Percentiles rank a stretch among this genome's conserved stretches.
Evolutionary conservation across 2,888 invertebrate genomes (phyloP).

Genomic region (Xylota segnis): DNA sequence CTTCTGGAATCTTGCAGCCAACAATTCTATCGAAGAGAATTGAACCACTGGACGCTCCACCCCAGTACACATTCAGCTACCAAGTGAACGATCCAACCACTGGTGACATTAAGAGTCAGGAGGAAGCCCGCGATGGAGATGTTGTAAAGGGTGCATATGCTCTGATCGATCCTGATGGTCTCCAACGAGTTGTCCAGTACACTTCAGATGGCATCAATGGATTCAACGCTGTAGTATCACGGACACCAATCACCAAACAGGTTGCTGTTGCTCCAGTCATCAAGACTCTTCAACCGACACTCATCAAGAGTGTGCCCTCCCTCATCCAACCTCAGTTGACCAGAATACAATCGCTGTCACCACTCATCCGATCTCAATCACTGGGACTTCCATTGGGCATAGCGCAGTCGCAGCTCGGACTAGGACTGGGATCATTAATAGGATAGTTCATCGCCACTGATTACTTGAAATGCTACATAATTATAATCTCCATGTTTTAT

Average conservation of each 20-base stretch:
- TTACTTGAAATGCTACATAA: neutral
- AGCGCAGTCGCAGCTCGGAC: too few species aligned
- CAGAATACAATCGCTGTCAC: neutral
- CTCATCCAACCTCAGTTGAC: constrained; percentile 14
- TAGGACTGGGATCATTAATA: neutral
- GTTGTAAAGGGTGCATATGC: constrained; percentile 85
- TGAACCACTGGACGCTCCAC: constrained; percentile 76
- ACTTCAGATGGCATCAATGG: constrained; percentile 78
- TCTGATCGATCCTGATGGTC: constrained; percentile 85
- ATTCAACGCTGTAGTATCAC: constrained; percentile 57
- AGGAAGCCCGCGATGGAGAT: constrained; percentile 85
- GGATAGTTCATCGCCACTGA: neutral
- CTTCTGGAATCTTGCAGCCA: constrained; percentile 42
- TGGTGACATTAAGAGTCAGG: constrained; percentile 85
- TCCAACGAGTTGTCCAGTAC: constrained; percentile 85
- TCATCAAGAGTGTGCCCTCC: constrained; percentile 36
- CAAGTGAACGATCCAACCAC: constrained; percentile 84
- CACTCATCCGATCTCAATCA: neutral
- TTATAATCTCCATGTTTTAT: neutral
- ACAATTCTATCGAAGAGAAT: constrained; percentile 44
- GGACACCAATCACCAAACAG: constrained; percentile 45
- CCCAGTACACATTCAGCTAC: constrained; percentile 83
- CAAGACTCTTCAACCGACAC: constrained; percentile 39
- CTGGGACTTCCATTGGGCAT: neutral
- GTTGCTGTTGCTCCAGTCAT: constrained; percentile 38